phyloP scores from a whole-genome alignment of 2,797 vertebrate genomes.

The Tragelaphus oryx region DNA sequence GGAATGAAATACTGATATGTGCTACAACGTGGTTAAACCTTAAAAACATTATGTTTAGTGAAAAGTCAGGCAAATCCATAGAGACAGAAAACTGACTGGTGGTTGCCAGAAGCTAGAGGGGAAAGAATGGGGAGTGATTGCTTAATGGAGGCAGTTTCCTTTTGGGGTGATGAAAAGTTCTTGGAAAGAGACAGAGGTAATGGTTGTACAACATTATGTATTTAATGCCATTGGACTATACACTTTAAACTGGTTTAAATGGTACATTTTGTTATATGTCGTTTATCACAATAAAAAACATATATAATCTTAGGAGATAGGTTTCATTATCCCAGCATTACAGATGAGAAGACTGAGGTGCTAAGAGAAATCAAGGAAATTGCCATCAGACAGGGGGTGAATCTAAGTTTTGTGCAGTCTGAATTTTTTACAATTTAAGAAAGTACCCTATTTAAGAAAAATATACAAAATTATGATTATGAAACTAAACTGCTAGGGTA shows the following conservation, averaged over 20 bases:
- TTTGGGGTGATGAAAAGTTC: neutral
- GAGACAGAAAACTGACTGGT: neutral
- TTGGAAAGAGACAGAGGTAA: neutral
- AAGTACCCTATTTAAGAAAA: neutral
- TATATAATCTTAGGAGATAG: neutral
- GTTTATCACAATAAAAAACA: neutral
- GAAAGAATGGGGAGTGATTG: neutral
- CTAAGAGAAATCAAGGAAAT: neutral
- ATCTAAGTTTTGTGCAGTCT: neutral
- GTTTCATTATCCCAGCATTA: neutral
- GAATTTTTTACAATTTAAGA: neutral
- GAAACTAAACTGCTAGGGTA: neutral
- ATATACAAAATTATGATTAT: neutral
- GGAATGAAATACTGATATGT: neutral
- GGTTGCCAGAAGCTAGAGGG: neutral
- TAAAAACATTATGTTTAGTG: neutral
- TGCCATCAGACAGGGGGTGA: neutral
- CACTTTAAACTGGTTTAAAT: neutral
- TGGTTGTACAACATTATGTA: neutral
- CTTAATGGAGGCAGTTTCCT: neutral
- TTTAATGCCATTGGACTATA: neutral
- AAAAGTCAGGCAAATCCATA: neutral
- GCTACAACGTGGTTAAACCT: neutral
- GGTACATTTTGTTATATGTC: neutral
- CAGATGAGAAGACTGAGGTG: neutral